Conservation (phyloP, 2,797 vertebrate species). For the Pseudopleuronectes americanus region DNA sequence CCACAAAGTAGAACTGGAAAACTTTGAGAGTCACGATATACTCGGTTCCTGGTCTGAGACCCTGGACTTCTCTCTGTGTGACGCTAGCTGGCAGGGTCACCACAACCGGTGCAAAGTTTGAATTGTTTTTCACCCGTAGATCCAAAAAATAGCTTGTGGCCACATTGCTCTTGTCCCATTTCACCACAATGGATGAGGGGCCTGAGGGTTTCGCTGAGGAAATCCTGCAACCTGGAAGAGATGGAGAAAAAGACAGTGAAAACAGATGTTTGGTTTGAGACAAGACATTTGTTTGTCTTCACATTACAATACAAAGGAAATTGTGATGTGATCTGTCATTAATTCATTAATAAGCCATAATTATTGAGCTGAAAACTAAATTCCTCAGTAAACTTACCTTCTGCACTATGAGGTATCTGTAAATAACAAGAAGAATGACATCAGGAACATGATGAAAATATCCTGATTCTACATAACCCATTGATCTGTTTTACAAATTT, state of each 20-base stretch:
- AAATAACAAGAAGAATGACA: conserved; percentile 55
- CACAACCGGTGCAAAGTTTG: conserved; percentile 67
- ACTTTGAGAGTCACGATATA: conserved; percentile 84
- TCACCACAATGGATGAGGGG: conserved; percentile 75
- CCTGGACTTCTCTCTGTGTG: conserved; percentile 62
- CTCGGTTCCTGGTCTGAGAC: conserved; percentile 74
- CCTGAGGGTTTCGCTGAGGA: conserved; percentile 64
- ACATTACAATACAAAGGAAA: background rate
- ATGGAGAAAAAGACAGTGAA: conserved; percentile 21
- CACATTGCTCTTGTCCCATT: conserved; percentile 63
- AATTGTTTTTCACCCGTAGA: conserved; percentile 76
- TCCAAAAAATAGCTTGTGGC: conserved; percentile 83
- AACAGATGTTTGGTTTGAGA: background rate
- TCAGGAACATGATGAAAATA: conserved; percentile 4
- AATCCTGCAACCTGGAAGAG: conserved; percentile 76
- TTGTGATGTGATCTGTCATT: too few species aligned
- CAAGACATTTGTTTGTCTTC: background rate
- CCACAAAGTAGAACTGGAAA: conserved; percentile 61
- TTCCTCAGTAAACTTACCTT: conserved; percentile 69
- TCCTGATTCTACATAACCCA: background rate
- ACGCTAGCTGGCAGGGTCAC: background rate
- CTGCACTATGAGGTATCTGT: conserved; percentile 74
- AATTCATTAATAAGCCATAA: too few species aligned
- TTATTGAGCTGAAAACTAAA: background rate
- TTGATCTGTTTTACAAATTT: conserved; percentile 5